A percentile compares a stretch with the other conserved stretches of the same genome.
These are phyloP conservation scores for Grus americana DNA, from an alignment of 2,113 vertebrate species.

Conservation along the genomic window DNA sequence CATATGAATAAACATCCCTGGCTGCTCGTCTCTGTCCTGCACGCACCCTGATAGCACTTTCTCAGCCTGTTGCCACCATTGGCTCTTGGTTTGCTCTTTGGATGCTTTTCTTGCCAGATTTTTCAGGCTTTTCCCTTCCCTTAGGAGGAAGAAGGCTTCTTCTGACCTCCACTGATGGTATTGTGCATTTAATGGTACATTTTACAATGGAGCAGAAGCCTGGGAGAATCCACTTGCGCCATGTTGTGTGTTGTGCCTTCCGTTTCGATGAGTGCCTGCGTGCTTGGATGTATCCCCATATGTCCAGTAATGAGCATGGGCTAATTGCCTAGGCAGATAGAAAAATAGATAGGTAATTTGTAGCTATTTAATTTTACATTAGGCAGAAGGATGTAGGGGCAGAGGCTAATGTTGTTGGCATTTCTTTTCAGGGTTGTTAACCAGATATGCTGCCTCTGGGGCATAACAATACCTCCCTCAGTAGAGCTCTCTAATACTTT, in stretches of 20 bases:
- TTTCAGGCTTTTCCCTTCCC: not conserved
- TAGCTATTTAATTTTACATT: conserved; percentile 71
- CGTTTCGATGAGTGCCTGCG: not conserved
- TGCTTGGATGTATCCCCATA: conserved; percentile 39
- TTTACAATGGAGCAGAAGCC: not conserved
- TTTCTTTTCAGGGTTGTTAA: conserved; percentile 70
- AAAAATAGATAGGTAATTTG: conserved; percentile 70
- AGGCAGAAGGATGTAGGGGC: conserved; percentile 60
- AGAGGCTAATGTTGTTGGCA: conserved; percentile 70
- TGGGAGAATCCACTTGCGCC: not conserved
- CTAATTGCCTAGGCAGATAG: conserved; percentile 67
- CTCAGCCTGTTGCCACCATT: not conserved
- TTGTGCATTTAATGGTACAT: not conserved
- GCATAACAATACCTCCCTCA: conserved; percentile 54
- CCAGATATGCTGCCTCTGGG: conserved; percentile 66
- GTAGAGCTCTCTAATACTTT: conserved; percentile 61
- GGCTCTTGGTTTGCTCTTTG: not conserved
- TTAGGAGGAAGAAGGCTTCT: not conserved
- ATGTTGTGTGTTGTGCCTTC: not conserved
- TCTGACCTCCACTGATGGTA: not conserved
- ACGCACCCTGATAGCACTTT: not conserved
- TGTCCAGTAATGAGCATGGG: conserved; percentile 52
- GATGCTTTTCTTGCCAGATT: not conserved
- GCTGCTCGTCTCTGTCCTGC: not conserved
- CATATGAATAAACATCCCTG: conserved; percentile 40